Base-by-base conservation (phyloP, 2,113 vertebrate species). In the Anoura caudifer region DNA sequence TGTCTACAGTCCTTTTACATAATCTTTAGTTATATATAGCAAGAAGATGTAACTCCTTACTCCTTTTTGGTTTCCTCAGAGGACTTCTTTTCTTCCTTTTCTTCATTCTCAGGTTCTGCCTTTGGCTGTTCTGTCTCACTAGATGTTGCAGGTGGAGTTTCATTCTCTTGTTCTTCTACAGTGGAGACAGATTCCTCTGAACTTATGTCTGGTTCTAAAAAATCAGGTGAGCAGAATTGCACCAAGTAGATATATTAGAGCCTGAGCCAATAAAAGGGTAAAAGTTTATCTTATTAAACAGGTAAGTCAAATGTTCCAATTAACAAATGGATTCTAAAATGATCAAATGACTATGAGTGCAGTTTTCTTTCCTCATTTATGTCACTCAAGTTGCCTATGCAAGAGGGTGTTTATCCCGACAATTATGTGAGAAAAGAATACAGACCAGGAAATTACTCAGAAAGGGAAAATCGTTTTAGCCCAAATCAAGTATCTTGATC, bases 151-250 rank as follows among this genome's bases (percentile, higher is more conserved):
- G 99, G 98, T 31, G 98, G 97, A 0, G 98, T 98, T 97, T 98
- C 99, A 90, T 88, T 96, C 96, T 99, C 99, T 82, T 98, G 98
- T 67, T 99, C 99, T 93, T 99, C 99, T 82, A 98, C 99, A 12
- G 97, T 98, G 73, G 99, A 99, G 43, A 99, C 98, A 15, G 99
- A 99, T 95, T 99, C 99, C 91, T 99, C 99, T 6, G 99, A 99
- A 79, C 99, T 99, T 93, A 98, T 97, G 96, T 99, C 99, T 28
- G 98, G 98, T 90, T 99, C 98, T 99, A 95, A 94, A 61, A 94
- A 67, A 82, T 86, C 75, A 95, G 59, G 97, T 45, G 33, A 87
- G 85, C 1, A 94, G 84, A 97, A 97, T 41, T 1, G 1, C 10
- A 96, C 82, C 47, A 92, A 87, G n/a, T 59, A 94, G 70, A 72